phyloP scores from a whole-genome alignment of 2,888 invertebrate species.

The Cryptocephalus moraei region DNA sequence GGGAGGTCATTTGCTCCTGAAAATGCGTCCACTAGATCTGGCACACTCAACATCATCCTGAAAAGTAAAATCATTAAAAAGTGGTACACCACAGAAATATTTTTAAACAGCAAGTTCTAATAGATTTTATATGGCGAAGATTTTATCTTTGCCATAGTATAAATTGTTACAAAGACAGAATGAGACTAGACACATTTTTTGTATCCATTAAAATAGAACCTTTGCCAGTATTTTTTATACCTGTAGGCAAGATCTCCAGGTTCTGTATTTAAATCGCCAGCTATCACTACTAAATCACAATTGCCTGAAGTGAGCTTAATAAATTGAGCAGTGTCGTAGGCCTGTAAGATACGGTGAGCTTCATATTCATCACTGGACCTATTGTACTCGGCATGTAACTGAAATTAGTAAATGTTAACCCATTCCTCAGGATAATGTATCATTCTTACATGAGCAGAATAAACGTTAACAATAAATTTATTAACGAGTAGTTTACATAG shows the following conservation, averaged over 20 bases:
- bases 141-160: too few relatives aligned
- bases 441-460: conserved; percentile 74
- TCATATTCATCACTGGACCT: conserved; percentile 76
- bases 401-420: conserved; percentile 22
- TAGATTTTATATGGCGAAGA: too few relatives aligned
- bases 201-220: neutral
- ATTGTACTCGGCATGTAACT: conserved; percentile 94
- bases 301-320: conserved; percentile 71
- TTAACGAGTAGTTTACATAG: conserved; percentile 63
- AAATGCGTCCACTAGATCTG: conserved; percentile 46
- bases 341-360: conserved; percentile 87
- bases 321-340: conserved; percentile 91
- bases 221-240: conserved; percentile 25
- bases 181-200: too few relatives aligned
- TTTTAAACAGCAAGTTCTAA: too few relatives aligned
- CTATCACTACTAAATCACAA: conserved; percentile 76
- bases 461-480: conserved; percentile 68
- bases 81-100: too few relatives aligned
- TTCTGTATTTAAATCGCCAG: conserved; percentile 91
- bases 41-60: conserved; percentile 48
- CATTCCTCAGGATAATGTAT: neutral
- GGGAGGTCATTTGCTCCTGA: conserved; percentile 25
- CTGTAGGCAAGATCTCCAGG: conserved; percentile 75
- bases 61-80: conserved; percentile 2
- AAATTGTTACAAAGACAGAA: too few relatives aligned